Base-by-base conservation (phyloP, 1,140 invertebrate species). In the Drosophila funebris region DNA sequence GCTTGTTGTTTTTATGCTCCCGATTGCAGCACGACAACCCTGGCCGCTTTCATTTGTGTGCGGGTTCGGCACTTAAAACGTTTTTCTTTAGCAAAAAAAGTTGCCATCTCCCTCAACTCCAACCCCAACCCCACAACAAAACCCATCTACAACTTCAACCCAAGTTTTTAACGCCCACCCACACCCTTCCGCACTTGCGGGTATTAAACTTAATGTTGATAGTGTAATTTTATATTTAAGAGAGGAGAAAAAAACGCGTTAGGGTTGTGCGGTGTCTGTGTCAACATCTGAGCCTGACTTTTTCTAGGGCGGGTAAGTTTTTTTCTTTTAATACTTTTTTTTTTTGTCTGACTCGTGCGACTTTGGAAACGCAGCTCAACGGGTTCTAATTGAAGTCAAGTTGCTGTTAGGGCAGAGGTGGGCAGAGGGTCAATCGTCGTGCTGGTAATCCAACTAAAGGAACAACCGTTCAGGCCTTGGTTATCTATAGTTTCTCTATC, bases 201-300 rank as follows among this genome's bases (percentile, higher is more conserved):
- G 78, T 87, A 87, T 87, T 88, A 83, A 83, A 88, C 83, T 66
- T 88, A 88, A 83, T 88, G 83, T 87, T 87, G 76, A 87, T 87
- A 88, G 78, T 87, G 83, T 87, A 87, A 87, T 87, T 88, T 83
- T 83, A 88, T 87, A 87, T 87, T 87, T 88, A 76, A 79, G 66
- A 62, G 75, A 22, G 36, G 14, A 54, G 41, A 69, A 41, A 48
- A 46, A 33, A 33, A 67, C 7, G 39, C 16, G 33, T 66, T 69
- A 76, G 83, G 78, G 83, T 88, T 88, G 68, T n/a, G 43, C 64
- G 33, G 50, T 70, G 43, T 63, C 29, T 57, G 61, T 76, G 57
- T 69, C 61, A 60, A 43, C 39, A 57, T 37, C 70, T 44, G 70
- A 60, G 60, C 33, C 37, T 41, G 20, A 7, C 4, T 39, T 53